Evolutionary conservation across 2,888 invertebrate genomes (phyloP).

Genomic region (Metalampra italica): DNA sequence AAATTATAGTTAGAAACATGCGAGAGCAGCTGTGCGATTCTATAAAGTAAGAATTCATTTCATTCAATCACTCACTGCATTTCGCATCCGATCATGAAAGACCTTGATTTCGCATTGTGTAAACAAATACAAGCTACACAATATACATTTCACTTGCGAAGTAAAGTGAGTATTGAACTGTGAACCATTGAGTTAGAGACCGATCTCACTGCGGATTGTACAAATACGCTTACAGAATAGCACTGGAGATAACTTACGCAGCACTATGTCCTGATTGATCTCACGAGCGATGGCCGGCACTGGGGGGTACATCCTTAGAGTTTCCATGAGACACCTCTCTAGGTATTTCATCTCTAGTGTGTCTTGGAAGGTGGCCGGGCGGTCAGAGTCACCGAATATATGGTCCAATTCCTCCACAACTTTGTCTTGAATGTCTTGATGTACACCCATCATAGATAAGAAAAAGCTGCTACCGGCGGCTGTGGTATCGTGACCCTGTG

Average conservation of each 20-base stretch:
- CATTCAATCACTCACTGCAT: no score
- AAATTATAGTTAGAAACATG: no score
- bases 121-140: no score
- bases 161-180: no score
- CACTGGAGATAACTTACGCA: conserved; percentile 80
- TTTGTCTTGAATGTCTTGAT: conserved; percentile 85
- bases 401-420: conserved; percentile 85
- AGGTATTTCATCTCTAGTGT: conserved; percentile 92
- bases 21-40: no score
- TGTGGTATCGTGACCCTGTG: conserved; percentile 88
- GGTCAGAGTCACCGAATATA: conserved; percentile 87
- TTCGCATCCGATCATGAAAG: no score
- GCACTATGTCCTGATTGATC: conserved; percentile 83
- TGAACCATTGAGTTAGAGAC: no score
- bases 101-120: no score
- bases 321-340: conserved; percentile 89
- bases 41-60: no score
- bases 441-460: conserved; percentile 86
- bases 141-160: no score
- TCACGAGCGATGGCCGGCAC: conserved; percentile 88
- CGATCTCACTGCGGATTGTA: no score
- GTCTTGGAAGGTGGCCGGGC: conserved; percentile 88
- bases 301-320: conserved; percentile 87
- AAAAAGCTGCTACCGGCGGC: conserved; percentile 90
- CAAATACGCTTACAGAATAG: no score